Evolutionary conservation across 2,113 vertebrate species (phyloP), one percentile per base, ranked within the genome.

Genomic region (Hassar affinis): DNA sequence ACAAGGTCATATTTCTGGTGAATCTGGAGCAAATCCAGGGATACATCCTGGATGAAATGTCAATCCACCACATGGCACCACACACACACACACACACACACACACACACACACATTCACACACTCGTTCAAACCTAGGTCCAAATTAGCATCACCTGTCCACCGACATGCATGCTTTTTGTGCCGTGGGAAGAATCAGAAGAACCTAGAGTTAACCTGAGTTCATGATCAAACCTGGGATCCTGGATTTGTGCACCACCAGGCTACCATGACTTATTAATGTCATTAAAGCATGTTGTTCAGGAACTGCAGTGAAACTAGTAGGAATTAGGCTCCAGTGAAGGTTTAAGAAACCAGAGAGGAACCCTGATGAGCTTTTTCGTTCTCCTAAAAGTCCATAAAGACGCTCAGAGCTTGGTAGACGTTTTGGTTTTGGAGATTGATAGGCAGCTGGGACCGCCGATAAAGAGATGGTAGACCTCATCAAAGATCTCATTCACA

Each of bases 351-450:
- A 82, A 52, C 20, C 45, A 27, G 25, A 33, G 27, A 54, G 49
- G 52, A 57, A 72, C 74, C 59, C 75, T 80, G 45, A 51, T 54
- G 33, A 76, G 71, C 57, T 66, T 82, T 14, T 56, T 82, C 57
- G 79, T 57, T 56, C 56, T 66, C 51, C 66, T 27, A 59, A 47
- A 79, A 47, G 66, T 45, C 17, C 68, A 72, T 87, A 82, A 82
- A 83, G 84, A 59, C 38, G 61, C 20, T 84, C 78, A 83, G 84
- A 88, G 84, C 81, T 80, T 85, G 74, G 74, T 56, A 78, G 85
- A 49, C 72, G 38, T n/a, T 57, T 71, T 74, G 47, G 68, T 82
- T 82, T 72, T 54, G 8, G 47, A 62, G 59, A 15, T 25, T 14
- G 47, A 64, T 75, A 68, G 59, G 38, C 54, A 59, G 80, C 14